Evolutionary conservation across 1,140 invertebrate genomes (phyloP).

Genomic region (Drosophila mayri): DNA sequence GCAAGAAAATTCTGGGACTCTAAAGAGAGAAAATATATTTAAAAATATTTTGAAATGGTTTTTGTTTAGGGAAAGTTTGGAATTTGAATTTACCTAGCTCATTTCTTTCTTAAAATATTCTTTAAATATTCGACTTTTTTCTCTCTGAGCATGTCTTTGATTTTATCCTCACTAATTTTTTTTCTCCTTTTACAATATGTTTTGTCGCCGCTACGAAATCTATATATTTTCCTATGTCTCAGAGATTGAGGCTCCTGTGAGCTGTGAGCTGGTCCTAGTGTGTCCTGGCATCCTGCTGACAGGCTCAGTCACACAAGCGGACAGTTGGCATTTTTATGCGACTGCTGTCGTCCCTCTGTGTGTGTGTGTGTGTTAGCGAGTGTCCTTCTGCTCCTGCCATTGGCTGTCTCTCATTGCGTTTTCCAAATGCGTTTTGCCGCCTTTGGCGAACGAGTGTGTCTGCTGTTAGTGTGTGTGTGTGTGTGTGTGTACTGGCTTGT

Average conservation of each 20-base stretch:
- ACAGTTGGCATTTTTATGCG: conserved; percentile 79
- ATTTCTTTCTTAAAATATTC: too few relatives aligned
- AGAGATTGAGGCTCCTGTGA: conserved; percentile 5
- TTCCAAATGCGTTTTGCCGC: conserved; percentile 73
- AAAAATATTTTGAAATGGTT: too few relatives aligned
- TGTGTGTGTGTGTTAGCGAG: conserved; percentile 5
- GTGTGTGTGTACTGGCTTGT: conserved; percentile 37
- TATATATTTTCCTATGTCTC: conserved; percentile 72
- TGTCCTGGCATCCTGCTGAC: conserved; percentile 67
- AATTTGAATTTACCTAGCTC: too few relatives aligned
- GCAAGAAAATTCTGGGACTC: neutral
- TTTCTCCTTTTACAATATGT: conserved; percentile 14
- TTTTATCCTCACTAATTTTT: conserved; percentile 51
- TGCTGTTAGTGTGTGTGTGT: neutral
- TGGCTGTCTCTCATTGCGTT: conserved; percentile 64
- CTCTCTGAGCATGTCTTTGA: conserved; percentile 3
- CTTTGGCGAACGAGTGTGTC: conserved; percentile 48
- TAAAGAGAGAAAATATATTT: neutral
- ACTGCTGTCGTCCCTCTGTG: neutral
- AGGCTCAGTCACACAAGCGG: conserved; percentile 78
- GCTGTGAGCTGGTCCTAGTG: neutral
- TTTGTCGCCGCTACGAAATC: conserved; percentile 58
- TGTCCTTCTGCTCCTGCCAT: conserved; percentile 17
- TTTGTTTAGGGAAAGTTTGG: too few relatives aligned
- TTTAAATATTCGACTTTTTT: neutral